A percentile compares a stretch with the other conserved stretches of the same genome.
Conservation (phyloP, 2,888 invertebrate genomes). For the Eueremaeus valkanovi region DNA sequence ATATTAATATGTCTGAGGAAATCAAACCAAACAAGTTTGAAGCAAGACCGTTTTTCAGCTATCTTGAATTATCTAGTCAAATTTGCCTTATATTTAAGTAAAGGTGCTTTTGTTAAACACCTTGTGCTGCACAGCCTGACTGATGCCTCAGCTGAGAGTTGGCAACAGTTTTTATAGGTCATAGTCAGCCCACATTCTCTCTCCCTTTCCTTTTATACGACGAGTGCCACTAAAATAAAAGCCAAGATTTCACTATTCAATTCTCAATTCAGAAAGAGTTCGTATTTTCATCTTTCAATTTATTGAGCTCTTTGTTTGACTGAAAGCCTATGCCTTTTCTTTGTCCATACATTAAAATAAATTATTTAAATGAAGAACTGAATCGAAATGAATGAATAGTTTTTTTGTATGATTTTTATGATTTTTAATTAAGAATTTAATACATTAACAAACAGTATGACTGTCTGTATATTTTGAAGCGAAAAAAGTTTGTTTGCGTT, state of each 20-base stretch:
- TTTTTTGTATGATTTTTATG: no score
- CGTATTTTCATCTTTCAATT: no score
- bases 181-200: background rate
- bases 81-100: no score
- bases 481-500: no score
- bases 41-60: no score
- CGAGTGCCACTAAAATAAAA: background rate
- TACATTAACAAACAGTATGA: background rate
- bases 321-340: background rate
- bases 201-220: background rate
- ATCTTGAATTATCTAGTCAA: no score
- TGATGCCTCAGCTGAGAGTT: background rate
- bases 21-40: no score
- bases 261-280: background rate
- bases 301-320: background rate
- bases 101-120: no score
- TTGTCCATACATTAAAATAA: background rate
- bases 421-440: background rate
- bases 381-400: no score
- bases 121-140: no score
- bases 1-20: no score
- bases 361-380: background rate
- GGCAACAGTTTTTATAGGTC: constrained; percentile 5
- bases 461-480: background rate
- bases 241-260: background rate